Base-by-base conservation (phyloP, 1,140 invertebrate genomes). In the Saccostrea echinata region DNA sequence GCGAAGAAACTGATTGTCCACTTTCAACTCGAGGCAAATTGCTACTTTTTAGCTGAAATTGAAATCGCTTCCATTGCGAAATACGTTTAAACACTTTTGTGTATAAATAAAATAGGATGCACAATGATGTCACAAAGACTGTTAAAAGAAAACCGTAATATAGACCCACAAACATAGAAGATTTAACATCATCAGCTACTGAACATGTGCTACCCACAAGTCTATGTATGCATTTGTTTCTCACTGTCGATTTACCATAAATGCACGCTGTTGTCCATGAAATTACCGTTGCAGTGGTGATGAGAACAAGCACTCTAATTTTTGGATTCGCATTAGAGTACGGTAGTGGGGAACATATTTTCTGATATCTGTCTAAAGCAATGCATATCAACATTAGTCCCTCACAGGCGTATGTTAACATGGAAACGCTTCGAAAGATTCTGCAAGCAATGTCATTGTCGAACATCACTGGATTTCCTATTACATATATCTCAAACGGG, bases 321-420 rank as follows among this genome's bases (percentile, higher is more conserved):
- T 18, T 33, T 21, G 85, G 71, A 33, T 86, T 86, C 24, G 21
- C 43, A 16, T 83, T 55, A 21, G 30, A 81, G 6, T 6, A 30
- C 30, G 24, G 21, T 57, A 51, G 30, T 6, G 81, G 43, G 16
- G 85, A 53, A 27, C 85, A 86, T 21, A 86, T 30, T 43, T 86
- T 86, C 8, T 55, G 55, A n/a, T 81, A 86, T 82, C 85, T 86
- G 51, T 86, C 85, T 18, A 86, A 30, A 3, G 85, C 85, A 12
- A 86, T 86, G 24, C 71, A 86, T 4, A 86, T 52, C 18, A 86
- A 57, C 71, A 57, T 86, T 52, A 86, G 55, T 55, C 51, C 52
- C 24, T 86, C 30, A 55, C 43, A 27, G 16, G 27, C n/a, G 53
- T 86, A 86, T n/a, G 51, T 52, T 3, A 30, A 13, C 43, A 81